Conservation (phyloP, 1,140 invertebrate genomes). For the Periplaneta americana region DNA sequence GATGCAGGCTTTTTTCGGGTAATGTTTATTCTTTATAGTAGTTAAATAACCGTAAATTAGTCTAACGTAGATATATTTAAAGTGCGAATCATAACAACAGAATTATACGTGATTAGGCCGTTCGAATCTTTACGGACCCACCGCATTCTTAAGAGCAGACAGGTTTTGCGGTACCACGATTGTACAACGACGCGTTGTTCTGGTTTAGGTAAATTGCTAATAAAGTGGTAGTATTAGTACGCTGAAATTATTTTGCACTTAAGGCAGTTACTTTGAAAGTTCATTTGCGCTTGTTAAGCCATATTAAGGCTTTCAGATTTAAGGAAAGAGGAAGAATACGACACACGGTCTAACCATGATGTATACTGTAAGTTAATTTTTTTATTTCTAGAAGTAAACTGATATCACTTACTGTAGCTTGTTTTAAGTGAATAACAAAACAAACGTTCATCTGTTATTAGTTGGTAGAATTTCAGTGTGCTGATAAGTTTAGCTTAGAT, state of each 20-base stretch:
- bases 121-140: neutral
- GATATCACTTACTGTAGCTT: neutral
- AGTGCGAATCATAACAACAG: slow-evolving; percentile 6
- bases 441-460: neutral
- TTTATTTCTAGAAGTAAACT: slow-evolving; percentile 6
- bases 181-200: slow-evolving; percentile 5
- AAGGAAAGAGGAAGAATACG: slow-evolving; percentile 5
- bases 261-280: neutral
- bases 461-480: neutral
- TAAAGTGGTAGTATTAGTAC: neutral
- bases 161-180: slow-evolving; percentile 1
- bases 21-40: slow-evolving; percentile 9
- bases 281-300: neutral
- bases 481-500: neutral
- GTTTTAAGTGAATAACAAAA: neutral
- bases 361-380: slow-evolving; percentile 10
- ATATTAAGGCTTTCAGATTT: neutral
- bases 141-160: slow-evolving; percentile 1
- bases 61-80: neutral
- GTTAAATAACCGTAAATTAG: slow-evolving; percentile 9
- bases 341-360: slow-evolving; percentile 12
- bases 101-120: neutral
- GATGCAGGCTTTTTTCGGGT: slow-evolving; percentile 11
- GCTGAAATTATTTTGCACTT: neutral
- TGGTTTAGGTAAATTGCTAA: neutral